Evolutionary conservation across 2,888 invertebrate species (phyloP).

Genomic region (Rhagium mordax): DNA sequence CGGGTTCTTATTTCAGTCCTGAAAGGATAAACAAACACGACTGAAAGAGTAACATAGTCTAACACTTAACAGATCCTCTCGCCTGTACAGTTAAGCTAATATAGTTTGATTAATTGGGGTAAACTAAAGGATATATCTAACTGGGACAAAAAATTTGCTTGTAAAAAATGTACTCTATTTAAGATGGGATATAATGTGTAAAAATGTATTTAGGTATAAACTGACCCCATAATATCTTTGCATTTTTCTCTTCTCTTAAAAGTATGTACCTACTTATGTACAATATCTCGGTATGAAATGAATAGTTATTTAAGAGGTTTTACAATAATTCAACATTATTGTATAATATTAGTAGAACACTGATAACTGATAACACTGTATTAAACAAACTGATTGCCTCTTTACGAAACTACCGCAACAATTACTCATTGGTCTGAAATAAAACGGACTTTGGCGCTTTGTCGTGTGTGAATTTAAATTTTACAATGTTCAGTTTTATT

Average conservation of each 20-base stretch:
- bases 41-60: conserved; percentile 49
- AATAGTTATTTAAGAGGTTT: too few relatives aligned
- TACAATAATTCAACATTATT: too few relatives aligned
- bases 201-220: background rate
- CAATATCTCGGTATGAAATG: too few relatives aligned
- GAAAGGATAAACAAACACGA: conserved; percentile 50
- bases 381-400: too few relatives aligned
- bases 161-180: background rate
- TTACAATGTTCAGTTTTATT: too few relatives aligned
- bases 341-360: too few relatives aligned
- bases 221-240: background rate
- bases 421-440: too few relatives aligned
- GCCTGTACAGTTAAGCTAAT: conserved; percentile 31
- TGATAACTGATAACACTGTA: too few relatives aligned
- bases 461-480: too few relatives aligned
- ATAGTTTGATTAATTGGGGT: conserved; percentile 36
- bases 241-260: background rate
- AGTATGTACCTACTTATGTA: too few relatives aligned
- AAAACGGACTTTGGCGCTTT: too few relatives aligned
- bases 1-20: conserved; percentile 48
- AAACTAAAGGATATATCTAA: conserved; percentile 18
- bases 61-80: conserved; percentile 49
- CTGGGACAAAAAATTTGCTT: conserved; percentile 3
- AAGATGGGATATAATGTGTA: background rate
- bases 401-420: too few relatives aligned